phyloP scores from a whole-genome alignment of 2,797 vertebrate species.

The Lutra lutra region DNA sequence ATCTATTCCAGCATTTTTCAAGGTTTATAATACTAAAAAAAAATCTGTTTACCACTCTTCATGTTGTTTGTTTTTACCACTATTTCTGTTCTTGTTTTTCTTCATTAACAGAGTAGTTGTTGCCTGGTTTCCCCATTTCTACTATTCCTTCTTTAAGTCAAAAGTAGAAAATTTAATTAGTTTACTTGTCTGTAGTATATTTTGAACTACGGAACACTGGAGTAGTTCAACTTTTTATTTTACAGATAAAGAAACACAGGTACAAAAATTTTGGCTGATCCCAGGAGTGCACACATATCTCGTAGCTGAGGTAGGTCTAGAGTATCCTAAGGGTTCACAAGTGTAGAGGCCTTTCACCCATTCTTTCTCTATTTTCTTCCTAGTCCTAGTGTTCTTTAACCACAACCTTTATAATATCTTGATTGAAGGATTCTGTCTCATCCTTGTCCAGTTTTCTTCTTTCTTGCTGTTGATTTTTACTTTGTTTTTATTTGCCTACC shows the following conservation, averaged over 20 bases:
- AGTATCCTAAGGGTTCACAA: neutral
- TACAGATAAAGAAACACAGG: neutral
- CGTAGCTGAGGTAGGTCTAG: neutral
- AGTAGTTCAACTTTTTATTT: neutral
- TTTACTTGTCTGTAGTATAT: neutral
- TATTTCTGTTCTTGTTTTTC: neutral
- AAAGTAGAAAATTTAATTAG: neutral
- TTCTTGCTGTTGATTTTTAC: neutral
- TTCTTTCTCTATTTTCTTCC: neutral
- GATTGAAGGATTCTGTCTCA: neutral
- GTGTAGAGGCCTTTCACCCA: rapidly evolving
- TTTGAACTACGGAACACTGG: neutral
- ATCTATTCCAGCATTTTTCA: neutral
- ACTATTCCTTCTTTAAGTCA: neutral
- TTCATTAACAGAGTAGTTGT: neutral
- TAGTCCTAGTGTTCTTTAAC: neutral
- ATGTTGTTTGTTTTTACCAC: too few species aligned
- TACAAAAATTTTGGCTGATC: neutral
- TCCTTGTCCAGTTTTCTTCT: neutral
- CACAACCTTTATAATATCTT: neutral
- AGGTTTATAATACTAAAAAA: neutral
- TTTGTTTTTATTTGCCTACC: neutral
- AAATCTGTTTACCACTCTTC: neutral
- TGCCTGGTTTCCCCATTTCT: neutral
- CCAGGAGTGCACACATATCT: neutral